Percentiles rank a stretch among this genome's conserved stretches.
phyloP scores from a whole-genome alignment of 1,140 invertebrate genomes.

The Zophobas morio region DNA sequence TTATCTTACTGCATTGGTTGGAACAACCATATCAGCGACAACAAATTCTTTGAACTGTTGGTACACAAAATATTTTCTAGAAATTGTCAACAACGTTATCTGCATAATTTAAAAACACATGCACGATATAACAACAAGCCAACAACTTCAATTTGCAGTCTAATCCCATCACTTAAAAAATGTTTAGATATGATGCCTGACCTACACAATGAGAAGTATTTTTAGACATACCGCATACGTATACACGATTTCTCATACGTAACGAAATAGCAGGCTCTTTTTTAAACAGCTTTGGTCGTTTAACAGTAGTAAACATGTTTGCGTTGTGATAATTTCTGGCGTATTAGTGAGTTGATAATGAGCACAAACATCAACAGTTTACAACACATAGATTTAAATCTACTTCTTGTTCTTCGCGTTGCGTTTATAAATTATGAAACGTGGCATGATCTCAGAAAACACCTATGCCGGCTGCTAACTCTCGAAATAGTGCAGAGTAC shows the following conservation, averaged over 20 bases:
- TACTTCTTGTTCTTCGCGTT: not conserved
- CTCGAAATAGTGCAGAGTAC: slow-evolving; percentile 29
- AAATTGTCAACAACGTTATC: too few species aligned
- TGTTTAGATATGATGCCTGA: slow-evolving; percentile 42
- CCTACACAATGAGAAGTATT: slow-evolving; percentile 47
- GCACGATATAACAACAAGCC: not conserved
- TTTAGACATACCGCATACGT: slow-evolving; percentile 32
- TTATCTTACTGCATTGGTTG: too few species aligned
- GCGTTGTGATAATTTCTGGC: slow-evolving; percentile 28
- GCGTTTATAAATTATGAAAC: slow-evolving; percentile 7
- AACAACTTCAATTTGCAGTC: not conserved
- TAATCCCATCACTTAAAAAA: slow-evolving; percentile 33
- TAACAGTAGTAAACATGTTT: slow-evolving; percentile 40
- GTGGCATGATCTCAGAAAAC: not conserved
- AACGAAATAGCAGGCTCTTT: slow-evolving; percentile 38
- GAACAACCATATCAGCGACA: too few species aligned
- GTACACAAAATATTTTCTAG: too few species aligned
- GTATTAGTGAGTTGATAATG: slow-evolving; percentile 27
- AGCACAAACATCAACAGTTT: slow-evolving; percentile 5
- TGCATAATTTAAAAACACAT: too few species aligned
- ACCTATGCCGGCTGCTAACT: slow-evolving; percentile 1
- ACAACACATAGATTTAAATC: not conserved
- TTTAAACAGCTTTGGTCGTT: slow-evolving; percentile 36
- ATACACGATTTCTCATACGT: slow-evolving; percentile 39
- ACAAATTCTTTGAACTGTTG: too few species aligned